phyloP scores from a whole-genome alignment of 2,888 invertebrate genomes.

The Scaptomyza cyrtandrae region DNA sequence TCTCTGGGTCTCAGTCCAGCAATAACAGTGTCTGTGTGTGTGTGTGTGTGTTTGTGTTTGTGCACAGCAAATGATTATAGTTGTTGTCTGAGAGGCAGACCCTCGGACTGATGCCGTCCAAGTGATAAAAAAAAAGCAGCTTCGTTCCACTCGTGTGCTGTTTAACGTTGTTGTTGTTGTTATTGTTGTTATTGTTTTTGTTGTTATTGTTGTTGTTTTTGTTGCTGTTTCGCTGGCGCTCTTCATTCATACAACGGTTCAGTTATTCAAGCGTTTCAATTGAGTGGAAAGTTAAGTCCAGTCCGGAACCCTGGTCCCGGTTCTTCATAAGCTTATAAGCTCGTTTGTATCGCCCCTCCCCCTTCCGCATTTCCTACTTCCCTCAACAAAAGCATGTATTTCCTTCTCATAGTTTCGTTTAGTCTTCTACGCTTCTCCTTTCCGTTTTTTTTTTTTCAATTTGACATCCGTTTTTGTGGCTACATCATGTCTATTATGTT shows the following conservation, averaged over 20 bases:
- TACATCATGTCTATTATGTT: slow-evolving; percentile 71
- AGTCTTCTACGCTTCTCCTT: slow-evolving; percentile 13
- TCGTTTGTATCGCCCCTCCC: slow-evolving; percentile 42
- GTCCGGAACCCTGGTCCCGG: slow-evolving; percentile 24
- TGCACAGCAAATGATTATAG: slow-evolving; percentile 64
- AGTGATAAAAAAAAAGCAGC: slow-evolving; percentile 61
- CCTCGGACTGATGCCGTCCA: slow-evolving; percentile 41
- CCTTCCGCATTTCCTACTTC: not conserved
- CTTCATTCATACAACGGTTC: slow-evolving; percentile 61
- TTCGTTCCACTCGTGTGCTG: slow-evolving; percentile 30
- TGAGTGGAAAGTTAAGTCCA: slow-evolving; percentile 70
- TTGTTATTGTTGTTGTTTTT: too few species aligned
- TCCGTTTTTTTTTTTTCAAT: slow-evolving; percentile 50
- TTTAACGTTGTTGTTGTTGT: slow-evolving; percentile 48
- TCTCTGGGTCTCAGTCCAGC: slow-evolving; percentile 37
- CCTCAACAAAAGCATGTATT: slow-evolving; percentile 51
- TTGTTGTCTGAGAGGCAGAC: slow-evolving; percentile 42
- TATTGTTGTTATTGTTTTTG: too few species aligned
- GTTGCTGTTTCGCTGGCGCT: slow-evolving; percentile 41
- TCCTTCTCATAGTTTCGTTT: slow-evolving; percentile 55
- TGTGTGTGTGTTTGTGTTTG: slow-evolving; percentile 34
- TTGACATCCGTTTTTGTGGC: slow-evolving; percentile 71
- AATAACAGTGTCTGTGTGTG: slow-evolving; percentile 32
- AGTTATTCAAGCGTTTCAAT: slow-evolving; percentile 74
- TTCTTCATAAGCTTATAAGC: slow-evolving; percentile 67